phyloP scores from a whole-genome alignment of 2,888 invertebrate species.

The Acanthoscelides obtectus region DNA sequence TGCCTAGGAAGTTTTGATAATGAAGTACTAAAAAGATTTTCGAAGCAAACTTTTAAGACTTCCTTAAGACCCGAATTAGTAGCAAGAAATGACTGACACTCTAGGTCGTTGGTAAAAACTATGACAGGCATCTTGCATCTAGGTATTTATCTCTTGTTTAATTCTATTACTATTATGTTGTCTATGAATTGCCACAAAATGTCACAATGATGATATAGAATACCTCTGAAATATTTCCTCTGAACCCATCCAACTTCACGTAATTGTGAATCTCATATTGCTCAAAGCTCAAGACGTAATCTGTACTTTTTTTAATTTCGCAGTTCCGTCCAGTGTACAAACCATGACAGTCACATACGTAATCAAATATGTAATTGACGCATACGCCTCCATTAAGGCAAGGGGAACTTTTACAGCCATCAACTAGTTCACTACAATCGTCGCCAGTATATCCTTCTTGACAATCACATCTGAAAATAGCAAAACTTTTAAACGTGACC shows the following conservation, averaged over 20 bases:
- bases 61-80: no score
- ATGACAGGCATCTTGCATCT: no score
- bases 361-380: conserved; percentile 35
- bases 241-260: conserved; percentile 50
- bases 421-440: conserved; percentile 47
- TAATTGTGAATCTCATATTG: conserved; percentile 57
- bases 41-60: no score
- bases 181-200: no score
- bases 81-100: no score
- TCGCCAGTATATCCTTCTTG: conserved; percentile 52
- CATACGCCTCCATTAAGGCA: conserved; percentile 47
- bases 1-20: no score
- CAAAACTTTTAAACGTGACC: conserved; percentile 1
- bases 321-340: conserved; percentile 51
- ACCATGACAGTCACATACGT: conserved; percentile 50
- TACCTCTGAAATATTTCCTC: conserved; percentile 48
- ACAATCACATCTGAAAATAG: conserved; percentile 51
- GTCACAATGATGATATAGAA: no score
- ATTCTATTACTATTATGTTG: no score
- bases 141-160: no score
- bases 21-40: no score
- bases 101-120: no score
- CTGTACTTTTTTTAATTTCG: conserved; percentile 47
- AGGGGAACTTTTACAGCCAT: conserved; percentile 48
- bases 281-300: conserved; percentile 55